Percentiles rank a stretch among this genome's conserved stretches.
phyloP scores from a whole-genome alignment of 2,113 vertebrate species.

The Phainopepla nitens region DNA sequence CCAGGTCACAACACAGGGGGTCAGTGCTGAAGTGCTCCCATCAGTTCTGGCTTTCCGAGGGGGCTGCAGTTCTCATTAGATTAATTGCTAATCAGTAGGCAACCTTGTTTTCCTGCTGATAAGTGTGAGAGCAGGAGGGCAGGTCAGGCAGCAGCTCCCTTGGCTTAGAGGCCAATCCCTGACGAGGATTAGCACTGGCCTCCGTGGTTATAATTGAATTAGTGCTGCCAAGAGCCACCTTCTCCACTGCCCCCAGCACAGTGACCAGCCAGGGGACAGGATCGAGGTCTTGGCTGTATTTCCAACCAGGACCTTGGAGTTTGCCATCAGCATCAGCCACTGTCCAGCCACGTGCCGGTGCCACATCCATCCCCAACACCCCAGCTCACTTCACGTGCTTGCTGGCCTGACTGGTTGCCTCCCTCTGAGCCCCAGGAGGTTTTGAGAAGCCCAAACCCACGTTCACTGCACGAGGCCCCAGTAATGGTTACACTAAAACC shows the following conservation, averaged over 20 bases:
- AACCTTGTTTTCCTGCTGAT: not conserved
- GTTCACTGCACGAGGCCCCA: fast-evolving
- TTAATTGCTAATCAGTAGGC: not conserved
- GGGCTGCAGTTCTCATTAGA: not conserved
- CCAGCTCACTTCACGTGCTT: not conserved
- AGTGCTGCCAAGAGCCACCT: not conserved
- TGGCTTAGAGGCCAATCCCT: not conserved
- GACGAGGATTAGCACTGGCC: not conserved
- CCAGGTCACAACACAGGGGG: not conserved
- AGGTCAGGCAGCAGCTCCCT: not conserved
- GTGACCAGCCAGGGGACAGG: not conserved
- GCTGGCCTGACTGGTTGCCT: not conserved
- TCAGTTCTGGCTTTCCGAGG: not conserved
- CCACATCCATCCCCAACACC: not conserved
- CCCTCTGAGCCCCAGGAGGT: not conserved
- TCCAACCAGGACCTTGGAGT: not conserved
- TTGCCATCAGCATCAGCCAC: not conserved
- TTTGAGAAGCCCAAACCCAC: not conserved
- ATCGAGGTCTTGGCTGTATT: fast-evolving
- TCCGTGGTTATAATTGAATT: constrained; percentile 3
- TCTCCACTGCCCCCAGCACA: not conserved
- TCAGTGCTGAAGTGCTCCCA: not conserved
- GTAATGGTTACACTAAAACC: fast-evolving
- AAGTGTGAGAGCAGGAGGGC: not conserved
- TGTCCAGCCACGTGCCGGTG: fast-evolving